Evolutionary conservation across 1,140 invertebrate genomes (phyloP).

Genomic region (Drosophila athabasca): DNA sequence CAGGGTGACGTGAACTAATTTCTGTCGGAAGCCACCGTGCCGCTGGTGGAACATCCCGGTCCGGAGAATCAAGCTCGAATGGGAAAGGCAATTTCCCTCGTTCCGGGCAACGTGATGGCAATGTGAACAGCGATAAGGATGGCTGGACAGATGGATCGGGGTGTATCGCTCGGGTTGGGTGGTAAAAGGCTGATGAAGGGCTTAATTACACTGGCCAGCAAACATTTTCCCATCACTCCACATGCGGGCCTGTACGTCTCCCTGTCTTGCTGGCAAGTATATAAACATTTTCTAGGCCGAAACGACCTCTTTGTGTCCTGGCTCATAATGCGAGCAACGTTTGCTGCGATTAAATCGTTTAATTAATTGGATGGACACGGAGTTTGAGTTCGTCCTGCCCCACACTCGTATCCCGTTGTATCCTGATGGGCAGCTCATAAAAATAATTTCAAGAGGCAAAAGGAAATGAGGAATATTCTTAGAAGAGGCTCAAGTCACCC

Average conservation of each 20-base stretch:
- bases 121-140: slow-evolving; percentile 35
- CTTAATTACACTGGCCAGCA: slow-evolving; percentile 33
- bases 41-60: slow-evolving; percentile 34
- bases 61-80: slow-evolving; percentile 7
- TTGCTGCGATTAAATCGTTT: slow-evolving; percentile 54
- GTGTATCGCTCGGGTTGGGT: slow-evolving; percentile 3
- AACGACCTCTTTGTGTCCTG: slow-evolving; percentile 15
- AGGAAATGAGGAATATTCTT: slow-evolving; percentile 20
- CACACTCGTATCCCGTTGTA: neutral
- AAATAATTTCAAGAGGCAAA: slow-evolving; percentile 23
- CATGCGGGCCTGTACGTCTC: neutral
- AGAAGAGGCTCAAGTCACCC: slow-evolving; percentile 11
- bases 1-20: slow-evolving; percentile 19
- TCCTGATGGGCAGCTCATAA: slow-evolving; percentile 14
- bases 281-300: neutral
- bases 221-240: neutral
- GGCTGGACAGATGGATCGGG: neutral
- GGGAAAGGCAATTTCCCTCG: slow-evolving; percentile 2
- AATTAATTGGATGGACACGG: slow-evolving; percentile 46
- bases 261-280: slow-evolving; percentile 9
- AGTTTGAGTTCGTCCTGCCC: slow-evolving; percentile 32
- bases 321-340: slow-evolving; percentile 34
- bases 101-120: slow-evolving; percentile 1
- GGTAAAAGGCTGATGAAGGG: slow-evolving; percentile 33
- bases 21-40: slow-evolving; percentile 15